Conservation (phyloP, 1,140 invertebrate species). For the Atta colombica region DNA sequence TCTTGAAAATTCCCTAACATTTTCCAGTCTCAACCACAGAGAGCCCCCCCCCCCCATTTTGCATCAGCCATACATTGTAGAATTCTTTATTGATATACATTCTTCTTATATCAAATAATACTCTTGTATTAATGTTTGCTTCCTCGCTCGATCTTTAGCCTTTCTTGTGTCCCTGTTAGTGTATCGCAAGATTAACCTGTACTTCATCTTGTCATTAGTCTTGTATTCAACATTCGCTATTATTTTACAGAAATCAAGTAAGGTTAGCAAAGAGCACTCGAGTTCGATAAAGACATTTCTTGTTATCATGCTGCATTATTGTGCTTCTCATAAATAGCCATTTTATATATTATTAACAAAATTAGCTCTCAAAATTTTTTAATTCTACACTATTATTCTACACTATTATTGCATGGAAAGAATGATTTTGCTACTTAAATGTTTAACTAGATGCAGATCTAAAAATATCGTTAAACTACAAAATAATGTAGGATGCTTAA, state of each 20-base stretch:
- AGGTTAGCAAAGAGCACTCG: conserved; percentile 88
- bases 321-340: conserved; percentile 42
- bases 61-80: neutral
- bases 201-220: neutral
- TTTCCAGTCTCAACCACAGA: neutral
- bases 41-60: neutral
- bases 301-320: conserved; percentile 63
- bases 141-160: neutral
- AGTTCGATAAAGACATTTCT: conserved; percentile 85
- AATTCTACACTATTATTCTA: neutral
- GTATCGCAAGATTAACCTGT: conserved; percentile 22
- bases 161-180: neutral
- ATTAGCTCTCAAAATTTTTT: neutral
- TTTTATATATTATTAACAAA: neutral
- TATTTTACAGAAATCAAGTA: conserved; percentile 89
- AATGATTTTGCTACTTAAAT: too few species aligned
- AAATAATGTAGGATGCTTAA: too few species aligned
- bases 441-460: too few species aligned
- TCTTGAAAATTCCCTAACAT: neutral
- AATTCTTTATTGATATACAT: neutral
- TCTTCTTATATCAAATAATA: neutral
- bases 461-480: too few species aligned
- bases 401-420: too few species aligned
- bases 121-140: neutral
- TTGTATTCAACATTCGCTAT: conserved; percentile 51